Base-by-base conservation (phyloP, 2,888 invertebrate species). In the Eupithecia tripunctaria region DNA sequence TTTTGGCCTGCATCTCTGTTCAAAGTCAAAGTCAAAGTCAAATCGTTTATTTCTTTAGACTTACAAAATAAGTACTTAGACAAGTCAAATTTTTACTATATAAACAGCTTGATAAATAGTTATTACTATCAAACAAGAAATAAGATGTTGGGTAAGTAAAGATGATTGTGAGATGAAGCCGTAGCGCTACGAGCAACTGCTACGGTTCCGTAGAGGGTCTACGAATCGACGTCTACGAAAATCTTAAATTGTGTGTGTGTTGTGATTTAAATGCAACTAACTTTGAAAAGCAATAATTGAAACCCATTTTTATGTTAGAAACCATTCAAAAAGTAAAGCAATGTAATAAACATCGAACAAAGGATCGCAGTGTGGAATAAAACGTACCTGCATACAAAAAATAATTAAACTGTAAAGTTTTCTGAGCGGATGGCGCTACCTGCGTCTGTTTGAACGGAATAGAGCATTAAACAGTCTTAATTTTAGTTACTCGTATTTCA, bases 401-500 rank as follows among this genome's bases (percentile, higher is more conserved):
- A 62, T 76, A 75, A 79, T 78, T 78, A 72, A 68, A 68, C 68
- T 80, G 74, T 83, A 81, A 79, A 79, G 79, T 80, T 79, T 76
- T 75, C 71, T 73, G 78, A 76, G 78, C 82, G 84, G 12, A 36
- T 82, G 84, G 81, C 82, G 82, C 82, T 80, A 85, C 82, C 82
- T 83, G 81, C 83, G 81, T 83, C 84, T 83, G 83, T 86, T 85
- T 83, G 83, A 83, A 82, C 82, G 82, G 81, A 87, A 87, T 85
- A 80, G 84, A 85, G 83, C 85, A 84, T 88, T 88, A 89, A 89
- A 86, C 82, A 83, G 84, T 86, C 83, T 86, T 87, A 88, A 88
- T 88, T 89, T 88, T 85, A 87, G 84, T 85, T 85, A 85, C 85
- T 84, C 85, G 86, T 86, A 85, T 88, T 89, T 89, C 86, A 88